phyloP scores from a whole-genome alignment of 2,888 invertebrate species.

The Ashinkailepas kermadecensis region DNA sequence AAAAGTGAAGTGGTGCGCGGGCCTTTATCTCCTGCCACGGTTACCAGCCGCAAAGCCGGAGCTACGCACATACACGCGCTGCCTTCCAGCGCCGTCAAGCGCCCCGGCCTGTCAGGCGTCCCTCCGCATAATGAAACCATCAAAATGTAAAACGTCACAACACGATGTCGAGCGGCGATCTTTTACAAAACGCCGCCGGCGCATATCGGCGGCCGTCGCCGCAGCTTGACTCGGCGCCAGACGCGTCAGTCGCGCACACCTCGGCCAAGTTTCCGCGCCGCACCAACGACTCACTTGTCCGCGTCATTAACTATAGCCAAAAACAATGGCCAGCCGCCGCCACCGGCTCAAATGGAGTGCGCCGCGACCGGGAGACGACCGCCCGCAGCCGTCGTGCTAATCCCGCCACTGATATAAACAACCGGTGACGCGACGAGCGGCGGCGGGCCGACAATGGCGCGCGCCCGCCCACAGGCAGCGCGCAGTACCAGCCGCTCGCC shows the following conservation, averaged over 20 bases:
- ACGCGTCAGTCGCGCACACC: neutral
- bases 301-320: neutral
- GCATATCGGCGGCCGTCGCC: neutral
- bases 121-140: no score
- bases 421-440: neutral
- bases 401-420: neutral
- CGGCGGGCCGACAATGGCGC: neutral
- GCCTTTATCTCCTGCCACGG: neutral
- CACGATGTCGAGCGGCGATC: no score
- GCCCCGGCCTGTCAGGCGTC: no score
- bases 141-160: no score
- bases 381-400: neutral
- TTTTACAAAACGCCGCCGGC: no score
- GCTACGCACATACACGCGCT: no score
- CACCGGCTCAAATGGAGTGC: neutral
- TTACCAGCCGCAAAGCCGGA: no score
- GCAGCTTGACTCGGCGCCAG: neutral
- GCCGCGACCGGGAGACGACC: neutral
- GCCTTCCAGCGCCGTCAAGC: no score
- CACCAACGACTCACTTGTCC: neutral
- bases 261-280: neutral
- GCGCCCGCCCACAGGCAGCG: neutral
- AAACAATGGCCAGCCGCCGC: neutral
- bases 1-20: neutral
- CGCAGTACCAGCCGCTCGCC: neutral